phyloP scores from a whole-genome alignment of 2,797 vertebrate species.

The Sebastes vulpes region DNA sequence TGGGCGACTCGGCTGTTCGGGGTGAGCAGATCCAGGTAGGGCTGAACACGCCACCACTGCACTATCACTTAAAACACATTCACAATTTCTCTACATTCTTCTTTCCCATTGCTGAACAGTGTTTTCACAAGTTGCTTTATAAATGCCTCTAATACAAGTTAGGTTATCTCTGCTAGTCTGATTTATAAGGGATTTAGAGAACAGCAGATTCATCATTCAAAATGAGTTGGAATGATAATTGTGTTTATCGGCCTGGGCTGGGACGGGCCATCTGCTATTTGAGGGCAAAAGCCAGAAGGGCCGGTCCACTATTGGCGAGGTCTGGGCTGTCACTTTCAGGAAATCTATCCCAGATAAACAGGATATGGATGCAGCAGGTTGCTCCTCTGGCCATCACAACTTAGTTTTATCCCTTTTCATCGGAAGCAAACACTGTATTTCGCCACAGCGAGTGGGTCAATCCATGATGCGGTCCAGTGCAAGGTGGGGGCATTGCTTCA shows the following conservation, averaged over 20 bases:
- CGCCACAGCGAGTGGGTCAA: not conserved
- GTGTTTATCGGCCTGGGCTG: slow-evolving; percentile 45
- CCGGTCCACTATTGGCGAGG: slow-evolving; percentile 35
- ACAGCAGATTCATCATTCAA: slow-evolving; percentile 50
- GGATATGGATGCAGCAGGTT: not conserved
- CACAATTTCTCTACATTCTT: not conserved
- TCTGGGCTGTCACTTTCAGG: slow-evolving; percentile 11
- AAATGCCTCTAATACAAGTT: not conserved
- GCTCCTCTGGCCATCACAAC: not conserved
- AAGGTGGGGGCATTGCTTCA: not conserved
- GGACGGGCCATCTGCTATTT: slow-evolving; percentile 65
- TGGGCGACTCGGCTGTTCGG: slow-evolving; percentile 85
- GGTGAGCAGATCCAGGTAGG: slow-evolving; percentile 88
- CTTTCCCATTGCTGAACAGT: not conserved
- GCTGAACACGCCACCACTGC: not conserved
- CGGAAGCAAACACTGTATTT: not conserved
- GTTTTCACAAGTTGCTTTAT: not conserved
- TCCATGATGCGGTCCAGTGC: not conserved
- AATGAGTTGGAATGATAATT: slow-evolving; percentile 54
- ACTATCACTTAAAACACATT: fast-evolving
- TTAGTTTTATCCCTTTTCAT: not conserved
- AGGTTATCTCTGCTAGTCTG: not conserved
- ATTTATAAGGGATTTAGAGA: slow-evolving; percentile 52
- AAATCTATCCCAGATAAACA: not conserved
- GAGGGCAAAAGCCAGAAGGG: slow-evolving; percentile 48